Conservation (phyloP, 2,888 invertebrate genomes). For the Leptopterna dolabrata region DNA sequence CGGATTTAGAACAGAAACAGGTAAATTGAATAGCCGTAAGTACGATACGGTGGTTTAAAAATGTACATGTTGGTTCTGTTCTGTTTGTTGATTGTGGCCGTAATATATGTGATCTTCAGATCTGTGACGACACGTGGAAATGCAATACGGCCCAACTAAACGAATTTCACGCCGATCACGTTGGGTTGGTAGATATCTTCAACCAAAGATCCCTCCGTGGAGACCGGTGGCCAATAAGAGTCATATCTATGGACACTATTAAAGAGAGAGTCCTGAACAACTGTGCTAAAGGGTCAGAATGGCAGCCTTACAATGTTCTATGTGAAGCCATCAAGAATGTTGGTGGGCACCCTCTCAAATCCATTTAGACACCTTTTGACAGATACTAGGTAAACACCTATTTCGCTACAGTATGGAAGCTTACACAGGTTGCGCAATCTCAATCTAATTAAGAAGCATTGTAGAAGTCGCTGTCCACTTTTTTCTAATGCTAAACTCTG, state of each 20-base stretch:
- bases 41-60: not conserved
- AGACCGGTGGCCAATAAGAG: conserved; percentile 43
- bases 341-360: not conserved
- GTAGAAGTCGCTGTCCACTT: no score
- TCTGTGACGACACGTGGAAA: conserved; percentile 39
- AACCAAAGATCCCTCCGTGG: conserved; percentile 37
- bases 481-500: no score
- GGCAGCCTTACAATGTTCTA: conserved; percentile 40
- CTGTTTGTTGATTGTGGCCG: no score
- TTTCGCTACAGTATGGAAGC: no score
- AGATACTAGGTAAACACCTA: no score
- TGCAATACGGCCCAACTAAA: conserved; percentile 17
- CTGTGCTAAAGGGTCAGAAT: conserved; percentile 41
- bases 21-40: not conserved
- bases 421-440: no score
- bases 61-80: no score
- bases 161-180: conserved; percentile 35
- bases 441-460: no score
- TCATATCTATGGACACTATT: conserved; percentile 48
- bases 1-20: conserved; percentile 24
- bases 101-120: not conserved
- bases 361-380: no score
- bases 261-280: conserved; percentile 46
- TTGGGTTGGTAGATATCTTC: conserved; percentile 35
- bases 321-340: conserved; percentile 41